Base-by-base conservation (phyloP, 2,888 invertebrate species). In the Rhorus exstirpatorius region DNA sequence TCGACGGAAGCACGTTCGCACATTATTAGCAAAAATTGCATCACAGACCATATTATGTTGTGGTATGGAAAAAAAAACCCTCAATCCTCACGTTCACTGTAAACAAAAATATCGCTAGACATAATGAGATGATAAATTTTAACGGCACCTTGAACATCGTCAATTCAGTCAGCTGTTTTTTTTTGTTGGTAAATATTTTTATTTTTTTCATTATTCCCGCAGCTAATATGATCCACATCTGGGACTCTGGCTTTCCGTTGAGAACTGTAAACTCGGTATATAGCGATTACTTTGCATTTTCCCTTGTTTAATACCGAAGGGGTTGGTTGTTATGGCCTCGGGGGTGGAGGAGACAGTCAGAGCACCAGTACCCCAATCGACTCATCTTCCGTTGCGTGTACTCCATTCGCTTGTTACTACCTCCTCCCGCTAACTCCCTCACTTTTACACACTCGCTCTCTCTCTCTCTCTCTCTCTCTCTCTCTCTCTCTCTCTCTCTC, bases 81-180 rank as follows among this genome's bases (percentile, higher is more conserved):
- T n/a, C n/a, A n/a, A n/a, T n/a, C n/a, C n/a, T n/a, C n/a, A n/a
- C n/a, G n/a, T n/a, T n/a, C n/a, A n/a, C n/a, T n/a, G n/a, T n/a
- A n/a, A n/a, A n/a, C n/a, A n/a, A n/a, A n/a, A n/a, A n/a, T n/a
- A n/a, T n/a, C n/a, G n/a, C n/a, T n/a, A n/a, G n/a, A n/a, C n/a
- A n/a, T n/a, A n/a, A n/a, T n/a, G n/a, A n/a, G n/a, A n/a, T n/a
- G n/a, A n/a, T n/a, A n/a, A n/a, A n/a, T n/a, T n/a, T n/a, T n/a
- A n/a, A n/a, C n/a, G n/a, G n/a, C n/a, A n/a, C n/a, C n/a, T n/a
- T n/a, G n/a, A n/a, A n/a, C n/a, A n/a, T n/a, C n/a, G n/a, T n/a
- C n/a, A n/a, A 31, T 58, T 58, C 26, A 60, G 10, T 26, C 26
- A 38, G 12, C n/a, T 41, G 85, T 87, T 85, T 86, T 88, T 89